Evolutionary conservation across 2,113 vertebrate species (phyloP).

Genomic region (Apodemus speciosus): DNA sequence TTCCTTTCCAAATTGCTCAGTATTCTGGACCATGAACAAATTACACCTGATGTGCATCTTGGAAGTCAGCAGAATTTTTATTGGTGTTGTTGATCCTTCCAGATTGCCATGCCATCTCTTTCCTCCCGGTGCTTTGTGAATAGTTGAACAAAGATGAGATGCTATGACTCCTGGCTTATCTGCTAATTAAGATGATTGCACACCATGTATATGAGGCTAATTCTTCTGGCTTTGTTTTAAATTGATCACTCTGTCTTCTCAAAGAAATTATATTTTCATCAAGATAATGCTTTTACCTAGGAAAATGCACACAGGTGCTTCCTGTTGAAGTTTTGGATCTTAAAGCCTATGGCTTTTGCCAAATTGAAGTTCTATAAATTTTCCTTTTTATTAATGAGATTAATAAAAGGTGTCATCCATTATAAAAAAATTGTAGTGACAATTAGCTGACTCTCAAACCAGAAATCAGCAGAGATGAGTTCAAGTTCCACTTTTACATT

Average conservation of each 20-base stretch:
- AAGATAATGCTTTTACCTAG: conserved; percentile 12
- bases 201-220: conserved; percentile 23
- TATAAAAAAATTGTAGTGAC: conserved; percentile 12
- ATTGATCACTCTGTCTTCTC: conserved; percentile 61
- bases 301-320: conserved; percentile 54
- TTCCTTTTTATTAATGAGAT: conserved; percentile 18
- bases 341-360: conserved; percentile 1
- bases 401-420: conserved; percentile 29
- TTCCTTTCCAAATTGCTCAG: conserved; percentile 57
- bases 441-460: conserved; percentile 17
- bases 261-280: conserved; percentile 60
- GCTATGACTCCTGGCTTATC: conserved; percentile 42
- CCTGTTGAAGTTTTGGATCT: conserved; percentile 53
- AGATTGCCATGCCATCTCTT: conserved; percentile 44
- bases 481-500: background rate
- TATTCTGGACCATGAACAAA: conserved; percentile 55
- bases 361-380: conserved; percentile 57
- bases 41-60: conserved; percentile 41
- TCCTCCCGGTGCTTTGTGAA: conserved; percentile 29
- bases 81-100: conserved; percentile 38
- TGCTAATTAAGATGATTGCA: conserved; percentile 64
- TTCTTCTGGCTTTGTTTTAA: conserved; percentile 69
- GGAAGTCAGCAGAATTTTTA: background rate
- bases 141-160: conserved; percentile 52
- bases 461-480: background rate